phyloP scores from a whole-genome alignment of 2,888 invertebrate species.

The Hemithea aestivaria region DNA sequence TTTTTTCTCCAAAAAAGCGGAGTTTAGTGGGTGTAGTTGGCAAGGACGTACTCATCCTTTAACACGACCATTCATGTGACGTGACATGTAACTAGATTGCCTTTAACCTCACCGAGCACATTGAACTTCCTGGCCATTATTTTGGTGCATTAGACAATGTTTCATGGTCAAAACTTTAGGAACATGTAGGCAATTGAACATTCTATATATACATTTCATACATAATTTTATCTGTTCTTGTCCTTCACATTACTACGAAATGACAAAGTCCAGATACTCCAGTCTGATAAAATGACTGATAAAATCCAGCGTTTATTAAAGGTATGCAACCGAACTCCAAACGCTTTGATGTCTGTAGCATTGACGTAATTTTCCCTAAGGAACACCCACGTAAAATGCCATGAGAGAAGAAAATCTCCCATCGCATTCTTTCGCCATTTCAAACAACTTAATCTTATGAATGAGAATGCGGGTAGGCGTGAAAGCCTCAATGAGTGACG shows the following conservation, averaged over 20 bases:
- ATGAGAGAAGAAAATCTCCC: conserved; percentile 1
- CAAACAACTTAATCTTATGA: conserved; percentile 25
- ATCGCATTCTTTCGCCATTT: conserved; percentile 2
- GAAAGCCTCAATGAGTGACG: conserved; percentile 34
- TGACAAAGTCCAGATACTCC: not conserved
- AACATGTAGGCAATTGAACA: no score
- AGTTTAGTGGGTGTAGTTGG: conserved; percentile 10
- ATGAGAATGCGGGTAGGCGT: conserved; percentile 32
- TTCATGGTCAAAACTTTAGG: no score
- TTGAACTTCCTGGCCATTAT: conserved; percentile 10
- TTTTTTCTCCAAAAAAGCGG: no score
- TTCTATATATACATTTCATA: no score
- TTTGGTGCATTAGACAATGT: no score
- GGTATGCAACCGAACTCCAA: conserved; percentile 2
- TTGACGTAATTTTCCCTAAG: conserved; percentile 13
- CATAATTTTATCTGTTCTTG: not conserved
- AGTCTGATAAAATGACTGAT: not conserved
- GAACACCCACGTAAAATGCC: conserved; percentile 15
- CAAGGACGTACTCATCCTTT: conserved; percentile 24
- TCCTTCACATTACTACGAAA: no score
- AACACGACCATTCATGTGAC: conserved; percentile 26
- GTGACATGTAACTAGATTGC: conserved; percentile 9
- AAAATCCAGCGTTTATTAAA: not conserved
- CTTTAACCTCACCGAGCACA: conserved; percentile 9
- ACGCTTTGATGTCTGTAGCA: conserved; percentile 10